Evolutionary conservation across 2,113 vertebrate species (phyloP).

Genomic region (Lasiurus cinereus): DNA sequence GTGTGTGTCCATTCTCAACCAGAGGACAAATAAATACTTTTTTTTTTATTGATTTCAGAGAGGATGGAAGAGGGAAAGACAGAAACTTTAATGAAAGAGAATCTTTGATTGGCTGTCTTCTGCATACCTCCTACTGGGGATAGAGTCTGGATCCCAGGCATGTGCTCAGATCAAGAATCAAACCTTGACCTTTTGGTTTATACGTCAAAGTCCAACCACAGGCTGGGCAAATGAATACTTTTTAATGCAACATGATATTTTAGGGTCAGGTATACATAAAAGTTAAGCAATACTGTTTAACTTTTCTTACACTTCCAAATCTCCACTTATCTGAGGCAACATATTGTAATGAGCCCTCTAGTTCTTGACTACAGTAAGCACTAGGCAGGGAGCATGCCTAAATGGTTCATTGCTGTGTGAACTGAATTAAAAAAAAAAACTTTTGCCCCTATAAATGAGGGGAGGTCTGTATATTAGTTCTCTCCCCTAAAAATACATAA

Average conservation of each 20-base stretch:
- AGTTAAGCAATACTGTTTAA: neutral
- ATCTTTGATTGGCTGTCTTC: no score
- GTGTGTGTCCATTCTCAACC: neutral
- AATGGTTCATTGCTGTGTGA: neutral
- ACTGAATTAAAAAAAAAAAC: neutral
- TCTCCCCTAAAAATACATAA: neutral
- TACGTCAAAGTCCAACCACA: no score
- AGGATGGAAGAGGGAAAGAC: no score
- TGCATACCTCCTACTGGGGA: no score
- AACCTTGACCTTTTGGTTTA: no score
- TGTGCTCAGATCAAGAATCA: no score
- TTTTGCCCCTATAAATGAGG: neutral
- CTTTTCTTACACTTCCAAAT: neutral
- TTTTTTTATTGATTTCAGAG: no score
- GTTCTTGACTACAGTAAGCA: neutral
- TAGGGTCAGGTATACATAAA: neutral
- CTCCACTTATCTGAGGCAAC: neutral
- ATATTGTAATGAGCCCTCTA: neutral
- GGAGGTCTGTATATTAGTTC: neutral
- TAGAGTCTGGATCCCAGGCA: no score
- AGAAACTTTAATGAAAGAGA: no score
- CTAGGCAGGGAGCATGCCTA: rapidly evolving
- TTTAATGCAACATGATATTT: neutral
- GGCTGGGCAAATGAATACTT: neutral
- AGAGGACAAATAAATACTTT: neutral